A percentile compares a stretch with the other conserved stretches of the same genome.
Conservation (phyloP, 2,113 vertebrate species). For the Pachypanchax playfairii region DNA sequence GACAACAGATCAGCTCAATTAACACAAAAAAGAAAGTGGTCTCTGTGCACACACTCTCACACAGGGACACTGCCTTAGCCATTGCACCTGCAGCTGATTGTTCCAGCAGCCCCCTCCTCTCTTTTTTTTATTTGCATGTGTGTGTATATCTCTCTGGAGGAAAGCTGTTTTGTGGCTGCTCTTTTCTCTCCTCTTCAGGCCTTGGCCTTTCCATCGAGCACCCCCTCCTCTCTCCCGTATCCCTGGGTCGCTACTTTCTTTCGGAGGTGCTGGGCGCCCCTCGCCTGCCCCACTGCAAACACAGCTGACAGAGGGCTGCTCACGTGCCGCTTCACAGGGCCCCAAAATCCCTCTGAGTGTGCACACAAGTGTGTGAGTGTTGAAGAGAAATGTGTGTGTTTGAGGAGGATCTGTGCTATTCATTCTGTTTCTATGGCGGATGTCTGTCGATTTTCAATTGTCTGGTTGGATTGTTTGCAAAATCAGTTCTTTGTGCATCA, state of each 20-base stretch:
- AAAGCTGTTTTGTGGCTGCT: constrained; percentile 79
- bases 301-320: constrained; percentile 84
- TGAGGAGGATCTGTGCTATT: constrained; percentile 55
- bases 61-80: constrained; percentile 57
- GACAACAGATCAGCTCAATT: constrained; percentile 82
- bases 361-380: constrained; percentile 54
- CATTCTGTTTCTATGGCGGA: constrained; percentile 51
- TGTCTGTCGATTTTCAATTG: constrained; percentile 55
- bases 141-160: constrained; percentile 57
- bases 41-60: constrained; percentile 43
- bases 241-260: constrained; percentile 65
- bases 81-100: constrained; percentile 84
- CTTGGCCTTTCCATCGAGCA: constrained; percentile 72
- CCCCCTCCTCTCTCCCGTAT: constrained; percentile 57
- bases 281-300: constrained; percentile 80
- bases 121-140: constrained; percentile 7
- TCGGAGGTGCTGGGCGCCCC: constrained; percentile 63
- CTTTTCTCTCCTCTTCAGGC: constrained; percentile 74
- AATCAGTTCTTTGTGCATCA: constrained; percentile 4
- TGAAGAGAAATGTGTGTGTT: constrained; percentile 58
- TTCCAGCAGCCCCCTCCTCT: constrained; percentile 67
- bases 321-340: constrained; percentile 78
- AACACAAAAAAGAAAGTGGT: constrained; percentile 82
- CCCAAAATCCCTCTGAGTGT: constrained; percentile 69
- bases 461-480: constrained; percentile 43